phyloP scores from a whole-genome alignment of 92 coral and sea anemone species.

The Actinostola sp. region DNA sequence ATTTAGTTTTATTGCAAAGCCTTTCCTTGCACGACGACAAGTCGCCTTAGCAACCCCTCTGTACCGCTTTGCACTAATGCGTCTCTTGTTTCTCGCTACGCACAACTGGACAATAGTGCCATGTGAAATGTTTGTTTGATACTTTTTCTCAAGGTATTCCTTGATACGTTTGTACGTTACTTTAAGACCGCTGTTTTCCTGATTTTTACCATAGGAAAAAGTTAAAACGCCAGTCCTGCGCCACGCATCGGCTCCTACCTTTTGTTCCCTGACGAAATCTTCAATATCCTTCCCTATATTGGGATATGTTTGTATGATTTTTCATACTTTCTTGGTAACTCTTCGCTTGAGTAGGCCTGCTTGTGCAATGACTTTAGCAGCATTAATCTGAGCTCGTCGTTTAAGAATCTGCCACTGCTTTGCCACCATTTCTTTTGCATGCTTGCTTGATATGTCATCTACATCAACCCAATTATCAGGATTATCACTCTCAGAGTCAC shows the following conservation, averaged over 20 bases:
- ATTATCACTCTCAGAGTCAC: constrained; percentile 53
- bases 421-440: constrained; percentile 52
- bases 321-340: constrained; percentile 52
- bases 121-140: constrained; percentile 32
- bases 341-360: constrained; percentile 50
- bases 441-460: constrained; percentile 23
- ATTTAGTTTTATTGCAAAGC: constrained; percentile 55
- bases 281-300: constrained; percentile 69
- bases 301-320: constrained; percentile 44
- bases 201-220: constrained; percentile 24
- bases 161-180: constrained; percentile 44
- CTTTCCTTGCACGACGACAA: constrained; percentile 52
- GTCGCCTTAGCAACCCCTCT: constrained; percentile 56
- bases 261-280: constrained; percentile 53
- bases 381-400: constrained; percentile 19
- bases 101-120: constrained; percentile 24
- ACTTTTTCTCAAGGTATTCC: no score
- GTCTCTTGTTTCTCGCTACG: constrained; percentile 43
- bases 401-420: constrained; percentile 54
- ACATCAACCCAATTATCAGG: constrained; percentile 61
- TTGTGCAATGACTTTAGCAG: constrained; percentile 40
- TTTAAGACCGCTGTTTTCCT: constrained; percentile 15
- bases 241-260: constrained; percentile 71
- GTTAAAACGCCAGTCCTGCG: constrained; percentile 67
- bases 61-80: constrained; percentile 41